A percentile compares a stretch with the other conserved stretches of the same genome.
Evolutionary conservation across 2,888 invertebrate genomes (phyloP).

Genomic region (Lagria hirta): DNA sequence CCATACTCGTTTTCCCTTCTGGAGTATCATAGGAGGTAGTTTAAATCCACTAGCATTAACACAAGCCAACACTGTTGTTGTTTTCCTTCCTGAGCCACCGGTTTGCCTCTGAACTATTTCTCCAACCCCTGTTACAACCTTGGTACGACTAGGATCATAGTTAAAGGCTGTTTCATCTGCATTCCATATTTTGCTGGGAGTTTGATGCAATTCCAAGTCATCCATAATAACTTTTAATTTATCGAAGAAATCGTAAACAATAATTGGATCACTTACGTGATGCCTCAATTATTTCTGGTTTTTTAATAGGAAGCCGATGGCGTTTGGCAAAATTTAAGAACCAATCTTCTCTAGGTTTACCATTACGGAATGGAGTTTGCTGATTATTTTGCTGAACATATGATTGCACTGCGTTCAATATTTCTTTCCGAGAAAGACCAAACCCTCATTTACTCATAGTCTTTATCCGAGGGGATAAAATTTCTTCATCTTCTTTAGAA

Average conservation of each 20-base stretch:
- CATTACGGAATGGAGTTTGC: constrained; percentile 35
- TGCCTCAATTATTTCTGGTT: constrained; percentile 34
- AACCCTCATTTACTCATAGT: constrained; percentile 34
- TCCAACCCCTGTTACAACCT: constrained; percentile 3
- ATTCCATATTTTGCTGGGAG: constrained; percentile 35
- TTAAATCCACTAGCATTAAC: neutral
- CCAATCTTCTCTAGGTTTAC: constrained; percentile 36
- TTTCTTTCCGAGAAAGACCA: constrained; percentile 42
- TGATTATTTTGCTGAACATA: constrained; percentile 34
- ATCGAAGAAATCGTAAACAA: constrained; percentile 30
- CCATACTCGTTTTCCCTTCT: neutral
- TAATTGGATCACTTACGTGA: constrained; percentile 32
- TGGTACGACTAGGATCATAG: constrained; percentile 6
- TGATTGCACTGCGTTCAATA: constrained; percentile 37
- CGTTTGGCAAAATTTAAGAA: constrained; percentile 31
- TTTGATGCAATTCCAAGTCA: constrained; percentile 32
- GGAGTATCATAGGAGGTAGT: neutral
- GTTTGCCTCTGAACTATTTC: constrained; percentile 1
- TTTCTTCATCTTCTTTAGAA: constrained; percentile 1
- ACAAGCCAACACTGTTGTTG: constrained; percentile 2
- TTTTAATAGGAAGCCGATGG: constrained; percentile 34
- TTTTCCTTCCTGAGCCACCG: neutral
- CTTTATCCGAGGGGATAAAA: neutral
- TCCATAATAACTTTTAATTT: constrained; percentile 24
- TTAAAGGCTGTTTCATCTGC: constrained; percentile 28